phyloP scores from a whole-genome alignment of 2,888 invertebrate species.

The Clostera curtula region DNA sequence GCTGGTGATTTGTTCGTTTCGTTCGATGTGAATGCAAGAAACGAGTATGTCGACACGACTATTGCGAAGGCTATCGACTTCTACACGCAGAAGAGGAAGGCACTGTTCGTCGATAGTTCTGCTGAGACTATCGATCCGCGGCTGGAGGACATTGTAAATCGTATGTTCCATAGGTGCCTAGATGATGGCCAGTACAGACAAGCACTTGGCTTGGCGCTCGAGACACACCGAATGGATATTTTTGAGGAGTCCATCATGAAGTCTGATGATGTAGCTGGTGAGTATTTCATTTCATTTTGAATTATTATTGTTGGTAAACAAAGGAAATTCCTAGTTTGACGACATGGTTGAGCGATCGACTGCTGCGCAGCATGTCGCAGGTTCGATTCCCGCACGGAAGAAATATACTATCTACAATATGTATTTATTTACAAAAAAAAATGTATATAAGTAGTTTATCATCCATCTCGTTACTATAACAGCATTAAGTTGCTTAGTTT shows the following conservation, averaged over 20 bases:
- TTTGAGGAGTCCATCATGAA: constrained; percentile 94
- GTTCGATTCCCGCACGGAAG: too few relatives aligned
- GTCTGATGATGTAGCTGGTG: constrained; percentile 89
- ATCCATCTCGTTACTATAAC: too few relatives aligned
- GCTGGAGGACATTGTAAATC: constrained; percentile 94
- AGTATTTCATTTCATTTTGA: too few relatives aligned
- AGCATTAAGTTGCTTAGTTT: too few relatives aligned
- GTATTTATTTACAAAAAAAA: too few relatives aligned
- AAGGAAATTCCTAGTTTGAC: too few relatives aligned
- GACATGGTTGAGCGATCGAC: too few relatives aligned
- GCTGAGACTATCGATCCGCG: constrained; percentile 84
- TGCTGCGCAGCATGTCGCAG: too few relatives aligned
- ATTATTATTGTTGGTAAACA: constrained; percentile 4
- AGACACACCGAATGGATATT: constrained; percentile 97
- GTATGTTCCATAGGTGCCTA: constrained; percentile 97
- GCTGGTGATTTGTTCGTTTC: constrained; percentile 95
- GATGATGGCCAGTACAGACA: constrained; percentile 96
- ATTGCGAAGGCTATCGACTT: constrained; percentile 98
- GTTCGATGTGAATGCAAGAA: constrained; percentile 94
- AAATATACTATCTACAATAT: too few relatives aligned
- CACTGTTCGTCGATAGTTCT: constrained; percentile 79
- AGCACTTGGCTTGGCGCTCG: constrained; percentile 96
- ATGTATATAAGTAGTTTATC: too few relatives aligned
- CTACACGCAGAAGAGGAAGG: constrained; percentile 91
- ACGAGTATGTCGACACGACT: constrained; percentile 97